These are phyloP conservation scores for Ptilodon capucinus DNA, from an alignment of 2,888 invertebrate species.

Conservation along the genomic window DNA sequence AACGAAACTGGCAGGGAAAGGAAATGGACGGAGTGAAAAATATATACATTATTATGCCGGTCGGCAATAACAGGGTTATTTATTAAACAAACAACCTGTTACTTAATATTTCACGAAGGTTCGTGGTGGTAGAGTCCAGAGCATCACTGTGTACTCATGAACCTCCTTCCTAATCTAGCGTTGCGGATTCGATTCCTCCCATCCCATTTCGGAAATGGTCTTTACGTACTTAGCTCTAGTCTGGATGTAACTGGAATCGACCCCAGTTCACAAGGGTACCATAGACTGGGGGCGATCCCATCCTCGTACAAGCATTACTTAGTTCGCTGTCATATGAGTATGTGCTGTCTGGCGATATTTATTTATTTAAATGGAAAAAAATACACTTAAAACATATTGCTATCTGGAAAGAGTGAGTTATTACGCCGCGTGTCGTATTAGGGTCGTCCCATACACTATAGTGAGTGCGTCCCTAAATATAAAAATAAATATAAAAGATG, in stretches of 20 bases:
- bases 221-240: too few relatives aligned
- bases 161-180: too few relatives aligned
- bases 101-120: slow-evolving; percentile 13
- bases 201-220: too few relatives aligned
- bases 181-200: too few relatives aligned
- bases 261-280: too few relatives aligned
- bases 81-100: slow-evolving; percentile 20
- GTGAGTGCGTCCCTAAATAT: slow-evolving; percentile 35
- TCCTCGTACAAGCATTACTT: too few relatives aligned
- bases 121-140: neutral
- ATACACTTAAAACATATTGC: slow-evolving; percentile 27
- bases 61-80: slow-evolving; percentile 19
- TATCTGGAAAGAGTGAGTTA: slow-evolving; percentile 20
- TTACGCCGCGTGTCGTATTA: slow-evolving; percentile 42
- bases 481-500: slow-evolving; percentile 38
- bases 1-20: slow-evolving; percentile 16
- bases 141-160: too few relatives aligned
- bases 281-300: too few relatives aligned
- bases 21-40: slow-evolving; percentile 16
- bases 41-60: slow-evolving; percentile 27
- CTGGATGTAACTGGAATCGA: too few relatives aligned
- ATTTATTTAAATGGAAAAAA: neutral
- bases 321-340: too few relatives aligned
- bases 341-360: too few relatives aligned
- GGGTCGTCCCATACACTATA: slow-evolving; percentile 38